Evolutionary conservation across 2,888 invertebrate genomes (phyloP), one percentile per base, ranked within the genome.

Genomic region (Torymus tubicola): DNA sequence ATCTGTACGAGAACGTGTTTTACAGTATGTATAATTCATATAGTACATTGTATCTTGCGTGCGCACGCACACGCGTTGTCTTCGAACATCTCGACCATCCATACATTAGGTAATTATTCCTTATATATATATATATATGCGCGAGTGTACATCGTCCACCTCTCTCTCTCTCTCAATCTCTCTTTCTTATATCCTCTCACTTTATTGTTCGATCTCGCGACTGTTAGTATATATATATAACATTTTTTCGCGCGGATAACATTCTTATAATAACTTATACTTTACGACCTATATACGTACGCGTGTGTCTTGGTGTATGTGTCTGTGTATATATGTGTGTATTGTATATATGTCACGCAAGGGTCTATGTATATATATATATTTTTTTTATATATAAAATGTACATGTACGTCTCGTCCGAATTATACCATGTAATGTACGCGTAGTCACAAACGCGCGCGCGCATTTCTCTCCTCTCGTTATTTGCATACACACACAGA

Each of bases 11-110:
- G 70, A 72, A 73, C 60, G 68, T 72, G 78, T 73, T 61, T 70
- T 78, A 72, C 75, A 78, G 31, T 76, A 64, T 69, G 42, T 75
- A 76, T 79, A 72, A 82, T 73, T 18, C 57, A 73, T 73, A 68
- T 81, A 78, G 68, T 81, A 74, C 65, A 77, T 71, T 81, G 60
- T 71, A 75, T 68, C 31, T 74, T 69, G 52, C 61, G n/a, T 31
- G 52, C 58, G 18, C 63, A 8, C 55, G 67, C 61, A 63, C 16
- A n/a, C n/a, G 2, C 24, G 24, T 57, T 31, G 63, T 58, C 13
- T 67, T 24, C 24, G 24, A 24, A 24, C 24, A 2, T 24, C 24
- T 24, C 24, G 24, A 24, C 24, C 24, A 24, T 24, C 24, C 3
- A 24, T 24, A 24, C 24, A 24, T 24, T 24, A 24, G 24, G 24